A percentile compares a stretch with the other conserved stretches of the same genome.
Conservation (phyloP, 2,113 vertebrate genomes). For the Silurus asotus region DNA sequence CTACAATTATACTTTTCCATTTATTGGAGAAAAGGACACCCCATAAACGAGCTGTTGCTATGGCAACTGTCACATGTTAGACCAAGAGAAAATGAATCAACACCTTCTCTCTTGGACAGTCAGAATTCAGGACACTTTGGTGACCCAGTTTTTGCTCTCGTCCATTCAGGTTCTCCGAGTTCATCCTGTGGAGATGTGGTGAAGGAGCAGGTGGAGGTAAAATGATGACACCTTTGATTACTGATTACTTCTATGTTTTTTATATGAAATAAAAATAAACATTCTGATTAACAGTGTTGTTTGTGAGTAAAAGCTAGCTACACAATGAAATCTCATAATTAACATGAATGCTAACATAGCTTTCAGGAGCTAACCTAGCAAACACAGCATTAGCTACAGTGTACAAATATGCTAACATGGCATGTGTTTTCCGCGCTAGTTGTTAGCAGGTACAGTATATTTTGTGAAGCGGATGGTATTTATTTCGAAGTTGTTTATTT, state of each 20-base stretch:
- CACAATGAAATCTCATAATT: not conserved
- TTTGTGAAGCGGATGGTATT: not conserved
- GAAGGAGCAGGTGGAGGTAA: slow-evolving; percentile 80
- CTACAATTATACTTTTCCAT: not conserved
- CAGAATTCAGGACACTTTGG: not conserved
- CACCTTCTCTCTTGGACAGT: not conserved
- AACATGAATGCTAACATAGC: not conserved
- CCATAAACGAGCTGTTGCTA: not conserved
- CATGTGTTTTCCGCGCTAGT: not conserved
- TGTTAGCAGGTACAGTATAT: not conserved
- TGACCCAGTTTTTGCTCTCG: not conserved
- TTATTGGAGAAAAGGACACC: not conserved
- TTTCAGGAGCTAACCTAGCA: too few species aligned
- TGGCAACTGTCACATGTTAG: not conserved
- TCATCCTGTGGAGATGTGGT: slow-evolving; percentile 83
- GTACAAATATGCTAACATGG: not conserved
- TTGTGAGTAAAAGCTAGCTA: not conserved
- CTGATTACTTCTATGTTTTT: too few species aligned
- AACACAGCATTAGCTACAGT: not conserved
- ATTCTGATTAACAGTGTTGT: not conserved
- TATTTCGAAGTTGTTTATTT: not conserved
- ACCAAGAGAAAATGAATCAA: not conserved
- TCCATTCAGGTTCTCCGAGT: slow-evolving; percentile 78
- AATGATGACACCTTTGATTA: not conserved
- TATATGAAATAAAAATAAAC: not conserved